These are phyloP conservation scores for Notolepis coatsorum DNA, from an alignment of 2,797 vertebrate species.

Conservation along the genomic window DNA sequence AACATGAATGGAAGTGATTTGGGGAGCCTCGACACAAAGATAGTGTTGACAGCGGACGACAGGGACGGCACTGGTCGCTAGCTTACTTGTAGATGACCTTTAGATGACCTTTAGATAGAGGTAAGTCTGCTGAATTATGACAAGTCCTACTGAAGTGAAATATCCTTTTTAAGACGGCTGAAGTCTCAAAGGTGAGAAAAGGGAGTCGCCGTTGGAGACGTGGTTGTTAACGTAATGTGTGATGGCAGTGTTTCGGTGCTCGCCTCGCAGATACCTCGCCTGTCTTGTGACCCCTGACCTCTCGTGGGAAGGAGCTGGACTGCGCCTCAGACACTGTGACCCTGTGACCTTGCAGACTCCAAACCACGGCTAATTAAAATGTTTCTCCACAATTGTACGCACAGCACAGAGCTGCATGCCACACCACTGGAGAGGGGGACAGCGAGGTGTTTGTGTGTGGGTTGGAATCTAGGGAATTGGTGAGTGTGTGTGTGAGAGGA, in stretches of 20 bases:
- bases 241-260: background rate
- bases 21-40: no score
- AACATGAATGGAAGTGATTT: no score
- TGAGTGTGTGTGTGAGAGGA: no score
- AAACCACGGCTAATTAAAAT: constrained; percentile 49
- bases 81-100: no score
- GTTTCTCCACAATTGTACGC: constrained; percentile 5
- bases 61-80: no score
- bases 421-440: background rate
- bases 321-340: constrained; percentile 20
- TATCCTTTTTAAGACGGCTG: no score
- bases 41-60: no score
- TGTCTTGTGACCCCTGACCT: constrained; percentile 27
- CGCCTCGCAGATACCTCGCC: constrained; percentile 1
- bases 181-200: background rate
- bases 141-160: no score
- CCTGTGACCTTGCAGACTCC: constrained; percentile 27
- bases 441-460: no score
- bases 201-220: background rate
- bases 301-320: constrained; percentile 29
- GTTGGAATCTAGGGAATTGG: no score
- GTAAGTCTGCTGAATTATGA: no score
- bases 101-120: no score
- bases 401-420: constrained; percentile 28
- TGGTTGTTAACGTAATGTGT: constrained; percentile 1